Conservation (phyloP, 2,113 vertebrate genomes). For the Xenotilapia leptura region DNA sequence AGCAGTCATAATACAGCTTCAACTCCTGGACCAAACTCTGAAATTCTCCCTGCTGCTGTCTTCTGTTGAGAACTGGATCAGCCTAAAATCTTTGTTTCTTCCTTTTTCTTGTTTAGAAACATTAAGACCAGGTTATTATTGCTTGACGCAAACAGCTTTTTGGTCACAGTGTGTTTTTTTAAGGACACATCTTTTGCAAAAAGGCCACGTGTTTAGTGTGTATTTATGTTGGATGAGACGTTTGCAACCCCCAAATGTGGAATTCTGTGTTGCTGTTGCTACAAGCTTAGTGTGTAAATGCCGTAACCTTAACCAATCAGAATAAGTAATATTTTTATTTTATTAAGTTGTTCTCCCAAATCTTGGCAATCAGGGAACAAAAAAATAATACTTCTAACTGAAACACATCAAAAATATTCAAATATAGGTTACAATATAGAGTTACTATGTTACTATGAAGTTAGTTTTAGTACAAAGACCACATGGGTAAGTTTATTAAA, state of each 20-base stretch:
- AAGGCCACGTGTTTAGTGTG: accelerated
- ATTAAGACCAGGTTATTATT: background rate
- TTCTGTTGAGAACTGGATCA: background rate
- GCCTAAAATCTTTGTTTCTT: background rate
- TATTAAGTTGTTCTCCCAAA: background rate
- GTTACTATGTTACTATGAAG: background rate
- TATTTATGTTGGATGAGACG: background rate
- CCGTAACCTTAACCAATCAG: background rate
- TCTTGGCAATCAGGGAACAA: background rate
- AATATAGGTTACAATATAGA: background rate
- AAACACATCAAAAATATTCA: background rate
- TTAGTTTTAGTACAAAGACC: background rate
- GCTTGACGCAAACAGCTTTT: accelerated
- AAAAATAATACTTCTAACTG: background rate
- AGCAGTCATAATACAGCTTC: accelerated
- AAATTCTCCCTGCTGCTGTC: background rate
- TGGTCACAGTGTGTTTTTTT: background rate
- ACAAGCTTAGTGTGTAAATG: background rate
- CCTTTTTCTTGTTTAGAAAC: background rate
- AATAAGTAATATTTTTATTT: background rate
- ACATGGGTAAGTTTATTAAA: background rate
- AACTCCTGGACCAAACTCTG: background rate
- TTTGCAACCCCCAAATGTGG: accelerated
- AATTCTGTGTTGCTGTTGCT: background rate
- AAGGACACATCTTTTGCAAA: background rate